Percentiles rank a stretch among this genome's conserved stretches.
phyloP scores from a whole-genome alignment of 2,113 vertebrate species.

The Phrynosoma platyrhinos region DNA sequence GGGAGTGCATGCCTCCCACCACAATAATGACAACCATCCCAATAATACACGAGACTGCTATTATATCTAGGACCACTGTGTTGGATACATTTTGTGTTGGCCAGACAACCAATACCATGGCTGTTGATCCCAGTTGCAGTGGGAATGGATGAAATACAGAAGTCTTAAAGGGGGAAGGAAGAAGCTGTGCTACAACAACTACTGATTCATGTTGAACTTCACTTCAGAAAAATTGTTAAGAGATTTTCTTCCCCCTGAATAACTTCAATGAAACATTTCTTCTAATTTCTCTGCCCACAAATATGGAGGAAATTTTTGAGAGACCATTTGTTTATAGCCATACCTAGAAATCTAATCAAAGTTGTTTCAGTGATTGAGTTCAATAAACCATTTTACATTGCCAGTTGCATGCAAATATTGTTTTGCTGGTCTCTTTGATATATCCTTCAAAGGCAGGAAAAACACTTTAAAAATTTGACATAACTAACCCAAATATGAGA shows the following conservation, averaged over 20 bases:
- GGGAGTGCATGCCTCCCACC: too few relatives aligned
- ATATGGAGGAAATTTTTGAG: neutral
- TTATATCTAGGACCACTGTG: too few relatives aligned
- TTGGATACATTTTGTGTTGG: too few relatives aligned
- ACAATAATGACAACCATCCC: too few relatives aligned
- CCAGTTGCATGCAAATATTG: conserved; percentile 13
- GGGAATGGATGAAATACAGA: too few relatives aligned
- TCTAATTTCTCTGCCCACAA: neutral
- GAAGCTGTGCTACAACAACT: neutral
- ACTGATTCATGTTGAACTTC: neutral
- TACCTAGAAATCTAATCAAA: neutral
- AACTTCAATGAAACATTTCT: neutral
- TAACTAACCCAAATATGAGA: neutral
- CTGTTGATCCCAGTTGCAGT: too few relatives aligned
- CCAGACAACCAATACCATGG: too few relatives aligned
- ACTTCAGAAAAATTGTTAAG: neutral
- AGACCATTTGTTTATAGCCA: neutral
- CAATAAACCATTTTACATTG: neutral
- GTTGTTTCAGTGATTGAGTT: neutral
- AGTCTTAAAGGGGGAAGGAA: neutral
- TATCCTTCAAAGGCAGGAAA: neutral
- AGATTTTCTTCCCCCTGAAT: neutral
- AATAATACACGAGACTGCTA: too few relatives aligned
- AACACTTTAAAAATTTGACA: neutral
- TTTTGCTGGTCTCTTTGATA: conserved; percentile 18